These are phyloP conservation scores for Neria commutata DNA, from an alignment of 2,888 invertebrate species.

Conservation along the genomic window DNA sequence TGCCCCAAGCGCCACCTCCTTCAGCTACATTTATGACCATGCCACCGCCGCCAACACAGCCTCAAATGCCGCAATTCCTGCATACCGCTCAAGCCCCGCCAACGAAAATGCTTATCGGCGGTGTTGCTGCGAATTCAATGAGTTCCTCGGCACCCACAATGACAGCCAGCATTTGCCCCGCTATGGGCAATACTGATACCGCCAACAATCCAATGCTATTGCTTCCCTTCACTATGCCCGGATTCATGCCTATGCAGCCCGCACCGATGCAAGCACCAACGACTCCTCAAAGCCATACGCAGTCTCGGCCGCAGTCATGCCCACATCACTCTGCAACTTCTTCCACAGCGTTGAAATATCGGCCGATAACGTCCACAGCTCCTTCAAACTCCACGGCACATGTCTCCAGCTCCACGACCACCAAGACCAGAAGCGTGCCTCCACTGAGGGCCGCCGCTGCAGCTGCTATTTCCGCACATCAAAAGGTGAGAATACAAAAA, in stretches of 20 bases:
- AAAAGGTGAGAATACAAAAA: conserved; percentile 54
- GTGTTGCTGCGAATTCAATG: background rate
- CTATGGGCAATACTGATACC: background rate
- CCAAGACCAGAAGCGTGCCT: conserved; percentile 31
- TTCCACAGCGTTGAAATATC: background rate
- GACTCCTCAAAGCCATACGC: conserved; percentile 6
- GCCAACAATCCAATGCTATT: conserved; percentile 47
- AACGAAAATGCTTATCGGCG: background rate
- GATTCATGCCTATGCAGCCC: conserved; percentile 26
- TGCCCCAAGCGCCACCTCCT: background rate
- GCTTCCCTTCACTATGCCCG: conserved; percentile 50
- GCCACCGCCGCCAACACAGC: conserved; percentile 13
- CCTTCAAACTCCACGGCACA: too few relatives aligned
- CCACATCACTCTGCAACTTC: background rate
- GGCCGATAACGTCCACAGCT: too few relatives aligned
- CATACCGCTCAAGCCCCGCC: background rate
- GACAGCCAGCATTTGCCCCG: background rate
- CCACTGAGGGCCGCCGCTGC: conserved; percentile 42
- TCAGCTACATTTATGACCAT: conserved; percentile 1
- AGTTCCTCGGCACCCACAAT: background rate
- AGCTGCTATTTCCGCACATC: conserved; percentile 44
- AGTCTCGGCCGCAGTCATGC: conserved; percentile 10
- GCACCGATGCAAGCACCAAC: conserved; percentile 12
- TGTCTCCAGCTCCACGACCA: conserved; percentile 1
- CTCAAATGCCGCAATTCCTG: background rate